phyloP scores from a whole-genome alignment of 30 jellyfish, hydroid and myxozoan genomes.

The Aurelia sp. region DNA sequence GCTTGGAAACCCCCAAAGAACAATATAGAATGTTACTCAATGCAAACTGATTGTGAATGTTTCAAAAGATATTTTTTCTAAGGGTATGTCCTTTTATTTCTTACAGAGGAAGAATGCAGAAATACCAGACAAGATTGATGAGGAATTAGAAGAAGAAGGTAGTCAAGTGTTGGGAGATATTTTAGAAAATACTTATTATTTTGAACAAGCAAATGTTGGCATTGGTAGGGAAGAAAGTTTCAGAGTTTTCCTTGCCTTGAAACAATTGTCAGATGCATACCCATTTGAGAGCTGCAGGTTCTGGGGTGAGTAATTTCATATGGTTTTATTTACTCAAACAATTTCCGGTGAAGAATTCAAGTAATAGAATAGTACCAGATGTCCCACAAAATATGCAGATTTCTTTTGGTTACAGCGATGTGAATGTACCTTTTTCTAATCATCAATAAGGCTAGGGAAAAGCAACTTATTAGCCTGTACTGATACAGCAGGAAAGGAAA shows the following conservation, averaged over 20 bases:
- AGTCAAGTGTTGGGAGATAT: slow-evolving; percentile 81
- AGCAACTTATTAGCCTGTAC: too few species aligned
- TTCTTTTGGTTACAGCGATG: too few species aligned
- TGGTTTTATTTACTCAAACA: neutral
- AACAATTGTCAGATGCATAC: slow-evolving; percentile 89
- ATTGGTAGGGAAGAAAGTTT: slow-evolving; percentile 94
- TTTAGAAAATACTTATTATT: slow-evolving; percentile 82
- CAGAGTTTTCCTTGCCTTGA: slow-evolving; percentile 82
- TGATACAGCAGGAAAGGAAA: too few species aligned
- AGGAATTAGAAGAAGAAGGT: slow-evolving; percentile 82
- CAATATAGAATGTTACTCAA: too few species aligned
- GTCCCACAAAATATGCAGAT: too few species aligned
- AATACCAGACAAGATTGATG: slow-evolving; percentile 70
- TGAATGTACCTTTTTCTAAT: too few species aligned
- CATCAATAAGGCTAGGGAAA: too few species aligned
- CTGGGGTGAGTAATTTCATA: slow-evolving; percentile 82
- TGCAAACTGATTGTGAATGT: too few species aligned
- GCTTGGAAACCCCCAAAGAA: too few species aligned
- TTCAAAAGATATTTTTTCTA: too few species aligned
- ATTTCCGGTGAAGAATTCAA: too few species aligned
- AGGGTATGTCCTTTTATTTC: neutral
- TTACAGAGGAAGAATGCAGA: slow-evolving; percentile 75
- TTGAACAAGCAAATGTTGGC: slow-evolving; percentile 98
- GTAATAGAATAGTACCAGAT: too few species aligned
- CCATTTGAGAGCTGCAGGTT: slow-evolving; percentile 81